Percentiles rank a stretch among this genome's conserved stretches.
Evolutionary conservation across 2,797 vertebrate genomes (phyloP).

Genomic region (Forpus xanthops): DNA sequence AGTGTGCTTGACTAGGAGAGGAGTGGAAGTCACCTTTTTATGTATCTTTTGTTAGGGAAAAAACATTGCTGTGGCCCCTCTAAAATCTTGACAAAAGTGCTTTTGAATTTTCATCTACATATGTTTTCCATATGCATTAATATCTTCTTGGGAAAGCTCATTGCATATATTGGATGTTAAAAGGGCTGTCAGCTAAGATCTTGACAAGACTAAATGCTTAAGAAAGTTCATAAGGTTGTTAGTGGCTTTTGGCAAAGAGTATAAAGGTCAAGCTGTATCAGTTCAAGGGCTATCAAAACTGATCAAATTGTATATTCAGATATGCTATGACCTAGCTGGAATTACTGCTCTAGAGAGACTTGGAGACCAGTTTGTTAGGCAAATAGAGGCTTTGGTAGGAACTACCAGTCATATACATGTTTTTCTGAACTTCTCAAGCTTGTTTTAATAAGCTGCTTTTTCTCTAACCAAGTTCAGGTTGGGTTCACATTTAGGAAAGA

Average conservation of each 20-base stretch:
- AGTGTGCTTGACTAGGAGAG: not conserved
- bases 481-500: not conserved
- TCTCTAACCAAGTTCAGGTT: not conserved
- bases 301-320: constrained; percentile 70
- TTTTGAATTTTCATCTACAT: constrained; percentile 38
- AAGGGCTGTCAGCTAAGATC: constrained; percentile 51
- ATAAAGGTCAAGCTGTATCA: constrained; percentile 71
- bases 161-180: constrained; percentile 39
- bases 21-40: not conserved
- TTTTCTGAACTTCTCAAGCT: not conserved
- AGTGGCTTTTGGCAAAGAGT: constrained; percentile 69
- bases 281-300: constrained; percentile 68
- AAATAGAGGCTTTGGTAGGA: not conserved
- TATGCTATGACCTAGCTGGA: constrained; percentile 72
- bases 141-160: not conserved
- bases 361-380: not conserved
- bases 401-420: not conserved
- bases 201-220: constrained; percentile 59
- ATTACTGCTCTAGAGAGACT: not conserved
- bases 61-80: not conserved
- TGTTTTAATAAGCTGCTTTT: not conserved
- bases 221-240: constrained; percentile 71
- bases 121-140: constrained; percentile 36
- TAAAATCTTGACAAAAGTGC: not conserved
- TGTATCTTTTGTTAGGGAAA: not conserved